Evolutionary conservation across 1,140 invertebrate genomes (phyloP), one percentile per base, ranked within the genome.

Genomic region (Diploscapter pachys): DNA sequence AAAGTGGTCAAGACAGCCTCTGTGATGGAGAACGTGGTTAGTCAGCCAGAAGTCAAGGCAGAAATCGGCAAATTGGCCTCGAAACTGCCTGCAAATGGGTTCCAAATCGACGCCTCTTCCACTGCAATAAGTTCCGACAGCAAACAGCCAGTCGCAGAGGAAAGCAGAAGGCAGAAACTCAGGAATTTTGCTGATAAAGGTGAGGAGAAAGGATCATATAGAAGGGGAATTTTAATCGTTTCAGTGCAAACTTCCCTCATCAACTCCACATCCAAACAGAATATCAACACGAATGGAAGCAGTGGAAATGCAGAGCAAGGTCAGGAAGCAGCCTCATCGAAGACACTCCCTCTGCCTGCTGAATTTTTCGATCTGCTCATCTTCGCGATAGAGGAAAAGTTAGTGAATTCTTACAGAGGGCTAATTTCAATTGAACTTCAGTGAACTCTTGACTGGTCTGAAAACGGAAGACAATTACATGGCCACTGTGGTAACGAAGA

Each of bases 401-500:
- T 53, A 55, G 66, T n/a, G 5, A 68, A 68, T 13, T 50, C 51
- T 2, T 13, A 3, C 13, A 3, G 13, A 54, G 56, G 56, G 5
- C n/a, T 68, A n/a, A 54, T 8, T 13, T 65, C 9, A 65, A 49
- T 11, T 8, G 8, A 13, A 48, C n/a, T 8, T 11, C 9, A 48
- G 63, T 6, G 61, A 67, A 53, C 52, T 5, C 6, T 81, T 81
- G 5, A 57, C 84, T n/a, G 82, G 82, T 48, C 62, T 85, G 13
- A 70, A 65, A 48, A 31, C 79, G 5, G 82, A 85, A 62, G 82
- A 83, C 3, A 77, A 80, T 31, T 82, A 82, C 48, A 83, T 85
- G 82, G 72, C 79, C 50, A 73, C 72, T 13, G 67, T 72, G n/a
- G 52, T 51, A 66, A 62, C 63, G 51, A 49, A 56, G 5, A 54